Evolutionary conservation across 2,113 vertebrate species (phyloP), one percentile per base, ranked within the genome.

Genomic region (Hemiprocne comata): DNA sequence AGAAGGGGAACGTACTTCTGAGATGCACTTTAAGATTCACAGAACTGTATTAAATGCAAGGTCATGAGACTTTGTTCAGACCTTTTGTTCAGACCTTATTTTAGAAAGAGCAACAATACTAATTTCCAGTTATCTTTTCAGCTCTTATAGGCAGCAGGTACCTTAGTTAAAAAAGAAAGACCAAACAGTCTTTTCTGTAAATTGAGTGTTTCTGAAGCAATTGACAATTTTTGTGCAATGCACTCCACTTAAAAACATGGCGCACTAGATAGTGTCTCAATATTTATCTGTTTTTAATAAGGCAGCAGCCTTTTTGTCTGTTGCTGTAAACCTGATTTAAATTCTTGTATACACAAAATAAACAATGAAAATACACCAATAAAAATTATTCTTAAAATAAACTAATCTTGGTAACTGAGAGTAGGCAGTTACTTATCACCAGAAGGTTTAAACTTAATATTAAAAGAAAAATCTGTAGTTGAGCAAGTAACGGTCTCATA

Each of bases 1-100:
- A 53, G 25, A 71, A 81, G 14, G 5, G 10, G 4, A 70, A 13
- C 0, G 0, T 23, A 11, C 7, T 11, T 9, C 55, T 28, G 29
- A 88, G 13, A 46, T 5, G 14, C 21, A 24, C 11, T 48, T 76
- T 24, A 60, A 15, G 20, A 65, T 60, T 87, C 61, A 66, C 2
- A 18, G 21, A 84, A 61, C 12, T 54, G 14, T 29, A 28, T 5
- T 13, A 44, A 50, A 29, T 20, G 40, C 9, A 64, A 60, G 2
- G 11, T 60, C 1, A 1, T 6, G 64, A 72, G 34, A 34, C 17
- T 44, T 36, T 65, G 13, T 42, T 42, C 40, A 67, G 12, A 7
- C 3, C 8, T 69, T 74, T 36, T 65, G 13, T 42, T 42, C 40
- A 67, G 12, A 7, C 3, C 8, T 69, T 74, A 29, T 64, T 84